Conservation (phyloP, 2,888 invertebrate genomes). For the Amphipyra berbera region DNA sequence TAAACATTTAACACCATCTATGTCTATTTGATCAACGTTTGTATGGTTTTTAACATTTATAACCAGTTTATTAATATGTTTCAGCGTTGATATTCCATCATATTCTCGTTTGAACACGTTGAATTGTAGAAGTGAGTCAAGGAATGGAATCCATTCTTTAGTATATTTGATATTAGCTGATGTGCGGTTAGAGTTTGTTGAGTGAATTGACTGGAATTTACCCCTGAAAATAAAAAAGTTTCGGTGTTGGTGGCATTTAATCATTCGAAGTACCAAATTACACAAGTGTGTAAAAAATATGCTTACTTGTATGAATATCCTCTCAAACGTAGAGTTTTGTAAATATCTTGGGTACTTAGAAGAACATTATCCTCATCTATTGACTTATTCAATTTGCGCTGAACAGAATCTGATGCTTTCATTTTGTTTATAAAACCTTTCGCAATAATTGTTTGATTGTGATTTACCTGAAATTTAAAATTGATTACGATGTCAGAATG, state of each 20-base stretch:
- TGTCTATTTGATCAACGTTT: not conserved
- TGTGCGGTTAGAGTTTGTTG: conserved; percentile 83
- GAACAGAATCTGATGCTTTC: rapidly evolving
- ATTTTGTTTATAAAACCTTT: conserved; percentile 19
- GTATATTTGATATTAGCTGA: conserved; percentile 85
- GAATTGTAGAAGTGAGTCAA: conserved; percentile 51
- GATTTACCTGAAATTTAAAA: conserved; percentile 12
- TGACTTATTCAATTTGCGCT: not conserved
- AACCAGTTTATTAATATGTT: conserved; percentile 9
- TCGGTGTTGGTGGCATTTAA: not conserved
- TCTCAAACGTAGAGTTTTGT: conserved; percentile 34
- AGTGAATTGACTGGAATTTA: conserved; percentile 39
- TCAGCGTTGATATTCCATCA: conserved; percentile 29
- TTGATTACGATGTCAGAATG: too few relatives aligned
- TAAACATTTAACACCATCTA: conserved; percentile 25
- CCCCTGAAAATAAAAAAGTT: conserved; percentile 22
- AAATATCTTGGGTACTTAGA: conserved; percentile 24
- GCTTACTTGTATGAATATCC: conserved; percentile 40
- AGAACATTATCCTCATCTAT: not conserved
- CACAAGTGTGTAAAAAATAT: too few relatives aligned
- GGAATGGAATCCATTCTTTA: conserved; percentile 51
- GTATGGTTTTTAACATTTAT: conserved; percentile 12
- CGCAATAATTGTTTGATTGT: conserved; percentile 9
- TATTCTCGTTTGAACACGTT: conserved; percentile 50
- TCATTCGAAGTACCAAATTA: too few relatives aligned